Conservation (phyloP, 1,140 invertebrate genomes). For the Zaprionus tsacasi region DNA sequence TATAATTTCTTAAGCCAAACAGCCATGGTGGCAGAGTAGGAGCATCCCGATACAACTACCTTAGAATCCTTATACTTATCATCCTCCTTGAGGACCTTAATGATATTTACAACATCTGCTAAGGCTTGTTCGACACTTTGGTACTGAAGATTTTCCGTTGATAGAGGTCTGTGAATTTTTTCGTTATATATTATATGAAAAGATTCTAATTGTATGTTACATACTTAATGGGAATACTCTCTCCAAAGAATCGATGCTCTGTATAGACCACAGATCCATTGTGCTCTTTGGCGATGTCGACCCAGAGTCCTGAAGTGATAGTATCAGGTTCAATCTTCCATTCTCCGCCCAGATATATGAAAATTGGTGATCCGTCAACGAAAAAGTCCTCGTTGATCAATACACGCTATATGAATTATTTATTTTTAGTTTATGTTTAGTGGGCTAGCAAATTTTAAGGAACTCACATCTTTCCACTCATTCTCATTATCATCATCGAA, state of each 20-base stretch:
- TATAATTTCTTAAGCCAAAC: constrained; percentile 91
- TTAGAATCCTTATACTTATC: constrained; percentile 78
- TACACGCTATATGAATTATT: constrained; percentile 59
- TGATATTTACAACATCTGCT: constrained; percentile 90
- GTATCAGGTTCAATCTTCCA: constrained; percentile 86
- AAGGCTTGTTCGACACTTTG: constrained; percentile 91
- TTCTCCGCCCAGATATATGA: constrained; percentile 89
- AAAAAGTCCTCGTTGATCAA: constrained; percentile 88
- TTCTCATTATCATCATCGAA: constrained; percentile 87
- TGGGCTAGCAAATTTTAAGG: too few relatives aligned
- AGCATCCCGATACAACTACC: constrained; percentile 89
- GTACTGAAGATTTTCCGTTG: constrained; percentile 88
- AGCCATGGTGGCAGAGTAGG: constrained; percentile 92
- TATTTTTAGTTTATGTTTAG: too few relatives aligned
- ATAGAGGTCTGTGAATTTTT: constrained; percentile 73
- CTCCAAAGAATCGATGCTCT: constrained; percentile 93
- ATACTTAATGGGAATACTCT: constrained; percentile 90
- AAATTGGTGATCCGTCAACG: constrained; percentile 84
- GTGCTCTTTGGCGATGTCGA: constrained; percentile 87
- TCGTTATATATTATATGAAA: background rate
- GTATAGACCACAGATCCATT: constrained; percentile 88
- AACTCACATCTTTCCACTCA: constrained; percentile 87
- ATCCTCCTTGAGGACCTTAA: constrained; percentile 85
- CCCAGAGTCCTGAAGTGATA: constrained; percentile 86
- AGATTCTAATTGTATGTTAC: constrained; percentile 27